Evolutionary conservation across 2,113 vertebrate genomes (phyloP), one percentile per base, ranked within the genome.

Genomic region (Eulemur rufifrons): DNA sequence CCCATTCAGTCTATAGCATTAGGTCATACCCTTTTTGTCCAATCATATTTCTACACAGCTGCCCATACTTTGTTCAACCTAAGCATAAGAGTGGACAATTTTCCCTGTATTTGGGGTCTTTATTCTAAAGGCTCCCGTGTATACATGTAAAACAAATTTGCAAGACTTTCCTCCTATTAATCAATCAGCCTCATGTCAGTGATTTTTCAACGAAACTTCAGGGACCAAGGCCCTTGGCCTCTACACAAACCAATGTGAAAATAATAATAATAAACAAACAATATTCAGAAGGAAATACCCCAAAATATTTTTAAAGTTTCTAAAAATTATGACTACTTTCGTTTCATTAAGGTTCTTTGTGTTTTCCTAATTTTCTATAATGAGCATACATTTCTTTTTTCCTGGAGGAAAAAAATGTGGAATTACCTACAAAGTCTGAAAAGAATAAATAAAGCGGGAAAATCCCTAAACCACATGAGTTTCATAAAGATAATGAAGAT

Each of bases 321-420:
- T 84, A 87, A 88, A 80, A 92, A 81, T 45, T 73, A 73, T 29
- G 42, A 47, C 25, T 78, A 68, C 42, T 92, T 95, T 94, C 54
- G 45, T 73, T 95, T 91, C 66, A 87, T 92, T 84, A 82, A 74
- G 61, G 14, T n/a, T 39, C 37, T 73, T 59, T 86, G n/a, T 84
- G 45, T 71, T 90, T 81, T 91, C 50, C 37, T 87, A 23, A 59
- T 63, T 86, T 94, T 74, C 63, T 78, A 78, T 83, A 83, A 78
- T 59, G 37, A 97, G 15, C 42, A 23, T 27, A 63, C 56, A 73
- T 23, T 42, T 42, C 59, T 93, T 86, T 95, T 68, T 45, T 64
- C 88, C 88, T 21, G 50, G 52, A 68, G 39, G 14, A 6, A 54
- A 85, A 47, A n/a, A 45, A 17, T 54, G 52, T 54, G 20, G 7